Base-by-base conservation (phyloP, 2,888 invertebrate species). In the Hyposoter didymator region DNA sequence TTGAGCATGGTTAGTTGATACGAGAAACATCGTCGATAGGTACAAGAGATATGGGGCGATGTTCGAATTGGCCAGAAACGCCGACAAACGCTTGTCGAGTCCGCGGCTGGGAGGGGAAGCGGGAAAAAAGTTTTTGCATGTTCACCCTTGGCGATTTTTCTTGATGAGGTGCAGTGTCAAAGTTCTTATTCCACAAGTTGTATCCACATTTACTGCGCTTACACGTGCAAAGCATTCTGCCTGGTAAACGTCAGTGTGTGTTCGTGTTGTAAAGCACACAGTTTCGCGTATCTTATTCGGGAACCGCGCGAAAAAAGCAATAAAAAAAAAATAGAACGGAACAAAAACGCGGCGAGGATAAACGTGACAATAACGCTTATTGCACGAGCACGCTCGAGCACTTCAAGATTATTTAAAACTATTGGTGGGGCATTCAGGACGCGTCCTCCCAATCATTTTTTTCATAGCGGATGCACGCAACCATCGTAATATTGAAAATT, bases 1-100 rank as follows among this genome's bases (percentile, higher is more conserved):
- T 55, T 8, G 5, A 59, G 28, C 14, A 59, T 59, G 28, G 14
- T 59, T 28, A 59, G 28, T 59, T 59, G 28, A 59, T 14, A 28
- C 59, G 59, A 14, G 6, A 28, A 28, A 59, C 28, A 59, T 59
- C 22, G 14, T 28, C 12, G 1, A 59, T 28, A 14, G 14, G 14
- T 10, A 39, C 5, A 39, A 1, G 28, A 59, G 10, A 28, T 28
- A 14, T 14, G 28, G 14, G 28, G 14, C 28, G 14, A 28, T 14
- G 28, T 59, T 59, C 19, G 22, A 55, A 55, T 22, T 12, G 22
- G 12, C 12, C 12, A 28, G 28, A 59, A 59, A 59, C 14, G 28
- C 59, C 28, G 59, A 59, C 28, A 59, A 28, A 28, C 59, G 59
- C 28, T 59, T 49, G 14, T 59, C 12, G 59, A 59, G 59, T 59